Evolutionary conservation across 1,140 invertebrate species (phyloP).

Genomic region (Zaprionus gabonicus): DNA sequence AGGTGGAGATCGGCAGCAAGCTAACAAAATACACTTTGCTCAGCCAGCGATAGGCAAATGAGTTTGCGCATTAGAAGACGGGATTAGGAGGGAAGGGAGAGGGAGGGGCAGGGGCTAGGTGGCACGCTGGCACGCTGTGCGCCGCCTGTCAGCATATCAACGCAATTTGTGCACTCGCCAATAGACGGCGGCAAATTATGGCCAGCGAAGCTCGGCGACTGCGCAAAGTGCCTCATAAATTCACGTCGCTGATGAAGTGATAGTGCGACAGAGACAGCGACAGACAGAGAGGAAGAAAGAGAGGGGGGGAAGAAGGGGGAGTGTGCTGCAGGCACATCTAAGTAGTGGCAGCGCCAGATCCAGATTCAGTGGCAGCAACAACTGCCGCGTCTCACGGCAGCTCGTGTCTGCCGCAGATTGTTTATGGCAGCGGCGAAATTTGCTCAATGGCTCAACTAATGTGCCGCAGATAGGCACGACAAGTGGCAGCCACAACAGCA

Average conservation of each 20-base stretch:
- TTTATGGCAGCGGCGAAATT: slow-evolving; percentile 70
- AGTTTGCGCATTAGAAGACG: slow-evolving; percentile 69
- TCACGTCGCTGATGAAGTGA: slow-evolving; percentile 81
- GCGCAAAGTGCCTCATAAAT: slow-evolving; percentile 81
- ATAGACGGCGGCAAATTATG: slow-evolving; percentile 77
- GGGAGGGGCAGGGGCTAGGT: not conserved
- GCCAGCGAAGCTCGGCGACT: slow-evolving; percentile 76
- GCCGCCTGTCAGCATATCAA: slow-evolving; percentile 80
- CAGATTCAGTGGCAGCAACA: slow-evolving; percentile 28
- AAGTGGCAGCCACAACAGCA: slow-evolving; percentile 27
- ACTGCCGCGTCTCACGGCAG: slow-evolving; percentile 40
- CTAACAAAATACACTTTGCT: slow-evolving; percentile 70
- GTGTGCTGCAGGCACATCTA: not conserved
- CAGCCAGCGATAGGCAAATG: slow-evolving; percentile 75
- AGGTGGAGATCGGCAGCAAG: slow-evolving; percentile 11
- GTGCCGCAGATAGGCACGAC: slow-evolving; percentile 62
- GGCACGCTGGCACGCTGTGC: slow-evolving; percentile 55
- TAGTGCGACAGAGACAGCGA: slow-evolving; percentile 44
- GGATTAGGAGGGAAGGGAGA: not conserved
- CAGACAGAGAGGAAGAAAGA: not conserved
- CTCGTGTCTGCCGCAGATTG: slow-evolving; percentile 57
- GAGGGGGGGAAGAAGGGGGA: not conserved
- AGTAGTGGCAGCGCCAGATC: slow-evolving; percentile 6
- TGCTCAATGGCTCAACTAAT: slow-evolving; percentile 78
- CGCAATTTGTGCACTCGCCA: slow-evolving; percentile 81